Percentiles rank a stretch among this genome's conserved stretches.
Evolutionary conservation across 2,797 vertebrate species (phyloP).

Genomic region (Clamator glandarius): DNA sequence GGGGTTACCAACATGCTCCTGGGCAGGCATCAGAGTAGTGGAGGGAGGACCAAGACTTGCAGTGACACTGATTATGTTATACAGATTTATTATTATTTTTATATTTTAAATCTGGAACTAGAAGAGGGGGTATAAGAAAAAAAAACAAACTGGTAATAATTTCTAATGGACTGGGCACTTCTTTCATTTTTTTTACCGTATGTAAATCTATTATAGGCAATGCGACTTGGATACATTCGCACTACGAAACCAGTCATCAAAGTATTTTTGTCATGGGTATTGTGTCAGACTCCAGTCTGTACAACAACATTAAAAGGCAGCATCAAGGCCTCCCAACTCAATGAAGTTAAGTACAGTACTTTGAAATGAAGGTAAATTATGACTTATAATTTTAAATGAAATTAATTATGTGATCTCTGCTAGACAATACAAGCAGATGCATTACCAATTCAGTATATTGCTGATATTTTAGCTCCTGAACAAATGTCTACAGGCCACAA

Average conservation of each 20-base stretch:
- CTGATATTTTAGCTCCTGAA: constrained; percentile 46
- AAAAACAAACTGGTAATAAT: constrained; percentile 30
- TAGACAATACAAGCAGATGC: constrained; percentile 30
- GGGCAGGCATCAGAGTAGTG: background rate
- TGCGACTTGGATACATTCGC: background rate
- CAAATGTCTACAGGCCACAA: constrained; percentile 59
- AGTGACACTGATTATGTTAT: background rate
- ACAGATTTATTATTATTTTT: background rate
- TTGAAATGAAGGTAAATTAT: constrained; percentile 22
- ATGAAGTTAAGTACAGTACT: background rate
- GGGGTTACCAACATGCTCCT: background rate
- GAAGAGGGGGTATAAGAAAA: constrained; percentile 18
- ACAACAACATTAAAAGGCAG: background rate
- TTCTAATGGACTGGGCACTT: background rate
- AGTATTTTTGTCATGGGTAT: background rate
- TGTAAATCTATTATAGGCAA: background rate
- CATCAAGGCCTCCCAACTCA: background rate
- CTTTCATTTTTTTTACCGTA: background rate
- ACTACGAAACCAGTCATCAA: background rate
- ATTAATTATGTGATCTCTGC: constrained; percentile 24
- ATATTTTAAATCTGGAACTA: constrained; percentile 25
- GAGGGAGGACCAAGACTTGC: background rate
- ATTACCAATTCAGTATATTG: constrained; percentile 30
- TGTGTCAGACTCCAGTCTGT: background rate
- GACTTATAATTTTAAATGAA: too few relatives aligned